These are phyloP conservation scores for Caenorhabditis latens DNA, from an alignment of 1,140 invertebrate genomes.

Conservation along the genomic window DNA sequence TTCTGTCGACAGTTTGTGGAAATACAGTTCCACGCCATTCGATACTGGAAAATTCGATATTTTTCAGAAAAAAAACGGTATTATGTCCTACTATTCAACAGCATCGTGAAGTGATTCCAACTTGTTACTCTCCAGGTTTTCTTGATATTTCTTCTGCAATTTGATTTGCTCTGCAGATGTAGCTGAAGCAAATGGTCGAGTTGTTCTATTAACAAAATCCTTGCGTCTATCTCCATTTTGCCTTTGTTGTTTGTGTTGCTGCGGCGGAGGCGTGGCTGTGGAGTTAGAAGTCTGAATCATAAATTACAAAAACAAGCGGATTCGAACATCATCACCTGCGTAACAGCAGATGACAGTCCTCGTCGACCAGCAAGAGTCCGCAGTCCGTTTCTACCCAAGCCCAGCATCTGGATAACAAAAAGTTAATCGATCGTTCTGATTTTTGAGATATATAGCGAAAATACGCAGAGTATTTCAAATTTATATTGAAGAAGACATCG, in stretches of 20 bases:
- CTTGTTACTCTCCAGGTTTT: not conserved
- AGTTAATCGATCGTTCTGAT: not conserved
- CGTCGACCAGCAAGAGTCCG: not conserved
- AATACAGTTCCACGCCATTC: conserved; percentile 39
- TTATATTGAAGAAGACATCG: not conserved
- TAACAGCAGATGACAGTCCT: conserved; percentile 5
- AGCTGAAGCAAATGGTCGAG: not conserved
- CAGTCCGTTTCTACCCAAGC: conserved; percentile 18
- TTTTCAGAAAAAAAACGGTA: not conserved
- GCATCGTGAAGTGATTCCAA: conserved; percentile 31
- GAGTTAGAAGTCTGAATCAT: not conserved
- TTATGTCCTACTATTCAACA: not conserved
- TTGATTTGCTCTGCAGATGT: conserved; percentile 18
- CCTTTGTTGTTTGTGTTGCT: not conserved
- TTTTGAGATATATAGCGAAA: not conserved
- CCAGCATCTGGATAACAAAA: conserved; percentile 19
- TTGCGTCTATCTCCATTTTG: not conserved
- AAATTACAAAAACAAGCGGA: not conserved
- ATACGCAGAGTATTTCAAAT: not conserved
- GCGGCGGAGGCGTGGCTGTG: not conserved
- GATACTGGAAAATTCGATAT: not conserved
- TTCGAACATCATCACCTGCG: not conserved
- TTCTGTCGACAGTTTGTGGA: not conserved
- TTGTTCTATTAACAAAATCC: not conserved
- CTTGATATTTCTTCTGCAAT: conserved; percentile 44